A percentile compares a stretch with the other conserved stretches of the same genome.
These are phyloP conservation scores for Drosophila monieri DNA, from an alignment of 2,888 invertebrate species.

Conservation along the genomic window DNA sequence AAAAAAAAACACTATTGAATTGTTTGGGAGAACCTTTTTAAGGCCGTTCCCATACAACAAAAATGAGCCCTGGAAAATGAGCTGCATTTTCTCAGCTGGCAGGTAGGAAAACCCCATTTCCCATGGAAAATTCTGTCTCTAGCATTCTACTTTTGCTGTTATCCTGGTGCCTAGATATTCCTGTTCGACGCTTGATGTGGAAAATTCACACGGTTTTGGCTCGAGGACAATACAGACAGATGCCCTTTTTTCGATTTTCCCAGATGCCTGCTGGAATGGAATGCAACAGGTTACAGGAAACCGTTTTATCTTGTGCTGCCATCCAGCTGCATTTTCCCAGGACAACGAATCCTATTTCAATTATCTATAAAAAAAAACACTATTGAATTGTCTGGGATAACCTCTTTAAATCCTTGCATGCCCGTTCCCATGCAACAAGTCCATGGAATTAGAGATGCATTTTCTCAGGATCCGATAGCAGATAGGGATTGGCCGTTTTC, in stretches of 20 bases:
- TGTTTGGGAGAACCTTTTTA: not conserved
- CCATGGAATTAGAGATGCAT: constrained; percentile 21
- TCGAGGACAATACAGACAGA: not conserved
- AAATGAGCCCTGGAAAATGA: constrained; percentile 14
- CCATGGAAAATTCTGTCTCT: constrained; percentile 5
- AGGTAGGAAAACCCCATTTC: constrained; percentile 7
- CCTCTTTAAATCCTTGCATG: not conserved
- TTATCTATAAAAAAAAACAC: not conserved
- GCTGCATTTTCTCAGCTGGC: constrained; percentile 26
- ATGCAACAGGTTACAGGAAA: not conserved
- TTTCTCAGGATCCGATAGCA: constrained; percentile 21
- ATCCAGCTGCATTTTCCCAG: constrained; percentile 6
- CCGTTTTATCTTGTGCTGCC: not conserved
- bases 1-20: not conserved
- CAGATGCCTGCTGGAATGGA: not conserved
- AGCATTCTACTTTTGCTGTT: constrained; percentile 2
- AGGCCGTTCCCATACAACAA: constrained; percentile 19
- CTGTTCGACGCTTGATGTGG: not conserved
- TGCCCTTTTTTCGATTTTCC: not conserved
- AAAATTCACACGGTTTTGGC: constrained; percentile 29
- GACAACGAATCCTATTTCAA: not conserved
- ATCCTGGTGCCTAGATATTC: constrained; percentile 20
- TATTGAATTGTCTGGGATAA: not conserved
- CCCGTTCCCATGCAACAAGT: constrained; percentile 31
- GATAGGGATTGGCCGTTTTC: not conserved